Conservation (phyloP, 2,888 invertebrate species). For the Pecten maximus region DNA sequence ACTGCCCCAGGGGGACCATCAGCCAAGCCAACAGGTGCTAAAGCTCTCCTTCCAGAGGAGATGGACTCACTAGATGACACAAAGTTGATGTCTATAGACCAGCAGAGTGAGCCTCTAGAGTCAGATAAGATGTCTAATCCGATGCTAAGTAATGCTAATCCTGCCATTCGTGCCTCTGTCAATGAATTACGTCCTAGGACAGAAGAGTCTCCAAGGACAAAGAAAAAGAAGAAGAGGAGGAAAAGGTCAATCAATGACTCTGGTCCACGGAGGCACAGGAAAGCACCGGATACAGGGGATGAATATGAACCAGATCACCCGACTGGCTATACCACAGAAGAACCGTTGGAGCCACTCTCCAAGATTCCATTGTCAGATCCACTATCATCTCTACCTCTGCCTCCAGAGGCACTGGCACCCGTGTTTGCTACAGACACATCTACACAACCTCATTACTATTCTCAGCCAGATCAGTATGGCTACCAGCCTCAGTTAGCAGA, state of each 20-base stretch:
- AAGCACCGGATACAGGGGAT: slow-evolving; percentile 46
- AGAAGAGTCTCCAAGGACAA: slow-evolving; percentile 64
- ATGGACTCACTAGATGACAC: slow-evolving; percentile 40
- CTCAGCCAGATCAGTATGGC: slow-evolving; percentile 60
- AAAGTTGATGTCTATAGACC: slow-evolving; percentile 56
- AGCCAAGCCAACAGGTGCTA: slow-evolving; percentile 36
- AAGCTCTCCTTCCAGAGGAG: slow-evolving; percentile 48
- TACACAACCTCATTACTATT: slow-evolving; percentile 55
- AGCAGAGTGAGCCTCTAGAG: slow-evolving; percentile 56
- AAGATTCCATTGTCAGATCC: slow-evolving; percentile 17
- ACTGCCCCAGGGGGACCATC: slow-evolving; percentile 44
- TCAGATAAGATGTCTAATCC: slow-evolving; percentile 55
- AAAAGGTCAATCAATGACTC: slow-evolving; percentile 63
- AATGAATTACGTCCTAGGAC: slow-evolving; percentile 59
- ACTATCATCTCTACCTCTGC: slow-evolving; percentile 55
- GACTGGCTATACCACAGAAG: slow-evolving; percentile 38
- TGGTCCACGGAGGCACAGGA: slow-evolving; percentile 56
- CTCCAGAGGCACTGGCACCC: slow-evolving; percentile 75
- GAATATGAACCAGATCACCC: slow-evolving; percentile 44
- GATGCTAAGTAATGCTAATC: slow-evolving; percentile 51
- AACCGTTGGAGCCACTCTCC: slow-evolving; percentile 45
- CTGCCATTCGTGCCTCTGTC: slow-evolving; percentile 57
- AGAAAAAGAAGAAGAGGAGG: slow-evolving; percentile 65
- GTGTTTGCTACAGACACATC: slow-evolving; percentile 70
- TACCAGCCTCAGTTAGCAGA: slow-evolving; percentile 50